Evolutionary conservation across 92 coral and sea anemone genomes (phyloP), one percentile per base, ranked within the genome.

Genomic region (Hydrozoanthus gracilis): DNA sequence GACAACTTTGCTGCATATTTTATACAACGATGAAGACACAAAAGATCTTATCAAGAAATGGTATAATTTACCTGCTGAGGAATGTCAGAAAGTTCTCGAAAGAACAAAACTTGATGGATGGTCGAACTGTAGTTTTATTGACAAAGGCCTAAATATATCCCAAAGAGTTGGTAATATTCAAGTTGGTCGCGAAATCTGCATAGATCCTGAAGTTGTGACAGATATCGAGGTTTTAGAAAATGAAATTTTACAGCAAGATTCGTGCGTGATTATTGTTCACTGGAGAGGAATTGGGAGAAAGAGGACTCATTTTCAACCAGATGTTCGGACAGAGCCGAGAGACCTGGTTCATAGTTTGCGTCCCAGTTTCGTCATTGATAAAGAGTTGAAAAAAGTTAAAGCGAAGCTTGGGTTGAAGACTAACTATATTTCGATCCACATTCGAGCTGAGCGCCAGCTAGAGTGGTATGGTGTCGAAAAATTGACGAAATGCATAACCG

Each of bases 201-300:
- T 96, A 9, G 96, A 96, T 77, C 93, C 99, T 47, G 98, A 96
- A 79, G 89, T 44, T 82, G 82, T 96, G 0, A 91, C 61, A 46
- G 89, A 89, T 62, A 88, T 95, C 71, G 66, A 87, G 27, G 72
- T 77, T 27, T 93, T 96, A 46, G 92, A 93, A 86, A 86, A 83
- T 11, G 79, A 89, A 82, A 89, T 96, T 45, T 76, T 95, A 12
- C 86, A 83, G 27, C 71, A 80, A 60, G 94, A 92, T 60, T 77
- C 87, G 44, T 96, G 99, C 62, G 95, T 92, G 3, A 94, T 90
- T 7, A 90, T 96, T n/a, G 90, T 93, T 15, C 96, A 95, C 68
- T 96, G 99, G 99, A 82, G 96, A 58, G 99, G 99, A 15, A 66
- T 92, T 69, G 99, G 99, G 8, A 92, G 70, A 73, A 88, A 93